A percentile compares a stretch with the other conserved stretches of the same genome.
Evolutionary conservation across 2,797 vertebrate genomes (phyloP).

Genomic region (Distichodus sexfasciatus): DNA sequence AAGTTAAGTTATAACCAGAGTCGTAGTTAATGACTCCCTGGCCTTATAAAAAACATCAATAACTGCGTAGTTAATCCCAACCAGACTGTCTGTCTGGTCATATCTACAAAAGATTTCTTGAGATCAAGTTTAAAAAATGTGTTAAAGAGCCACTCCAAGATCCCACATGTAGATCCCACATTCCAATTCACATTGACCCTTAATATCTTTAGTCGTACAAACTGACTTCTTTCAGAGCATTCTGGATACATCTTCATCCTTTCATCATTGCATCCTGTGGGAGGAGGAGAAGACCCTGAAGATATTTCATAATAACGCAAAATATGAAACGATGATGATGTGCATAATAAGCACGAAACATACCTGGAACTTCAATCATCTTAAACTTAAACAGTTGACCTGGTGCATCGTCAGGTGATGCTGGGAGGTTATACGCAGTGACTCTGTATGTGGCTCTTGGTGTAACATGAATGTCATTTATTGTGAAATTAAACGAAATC

Average conservation of each 20-base stretch:
- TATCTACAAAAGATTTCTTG: no score
- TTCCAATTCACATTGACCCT: background rate
- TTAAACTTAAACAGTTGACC: background rate
- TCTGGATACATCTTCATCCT: background rate
- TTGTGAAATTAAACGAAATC: slow-evolving; percentile 63
- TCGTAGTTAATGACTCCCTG: no score
- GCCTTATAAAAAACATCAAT: no score
- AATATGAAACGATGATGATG: background rate
- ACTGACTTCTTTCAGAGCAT: background rate
- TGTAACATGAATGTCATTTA: slow-evolving; percentile 50
- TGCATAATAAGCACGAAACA: background rate
- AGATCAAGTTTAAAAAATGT: no score
- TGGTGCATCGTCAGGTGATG: slow-evolving; percentile 38
- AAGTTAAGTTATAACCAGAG: no score
- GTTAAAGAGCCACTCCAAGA: no score
- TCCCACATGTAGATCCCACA: no score
- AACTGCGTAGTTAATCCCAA: no score
- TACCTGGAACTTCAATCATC: slow-evolving; percentile 50
- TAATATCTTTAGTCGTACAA: background rate
- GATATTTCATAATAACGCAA: background rate
- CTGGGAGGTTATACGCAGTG: slow-evolving; percentile 58
- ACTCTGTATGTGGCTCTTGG: slow-evolving; percentile 39
- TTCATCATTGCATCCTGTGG: slow-evolving; percentile 18
- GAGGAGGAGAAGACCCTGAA: background rate
- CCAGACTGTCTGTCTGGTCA: no score